A percentile compares a stretch with the other conserved stretches of the same genome.
Conservation (phyloP, 1,140 invertebrate genomes). For the Trichonephila clavata region DNA sequence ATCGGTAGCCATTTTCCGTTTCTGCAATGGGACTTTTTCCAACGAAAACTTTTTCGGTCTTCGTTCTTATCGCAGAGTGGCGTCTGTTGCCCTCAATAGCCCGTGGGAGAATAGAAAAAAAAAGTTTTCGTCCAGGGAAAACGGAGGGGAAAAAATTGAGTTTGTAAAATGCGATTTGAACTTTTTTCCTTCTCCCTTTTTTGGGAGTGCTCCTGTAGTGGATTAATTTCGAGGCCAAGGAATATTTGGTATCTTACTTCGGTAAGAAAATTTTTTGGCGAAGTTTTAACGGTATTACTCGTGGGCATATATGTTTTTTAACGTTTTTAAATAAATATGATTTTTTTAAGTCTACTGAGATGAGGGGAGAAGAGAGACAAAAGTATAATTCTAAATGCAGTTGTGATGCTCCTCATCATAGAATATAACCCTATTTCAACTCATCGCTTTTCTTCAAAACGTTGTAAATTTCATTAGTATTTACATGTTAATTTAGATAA, state of each 20-base stretch:
- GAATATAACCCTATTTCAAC: too few relatives aligned
- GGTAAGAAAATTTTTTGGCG: constrained; percentile 6
- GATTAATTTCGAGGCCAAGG: constrained; percentile 33
- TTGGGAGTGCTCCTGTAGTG: not conserved
- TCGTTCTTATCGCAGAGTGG: constrained; percentile 38
- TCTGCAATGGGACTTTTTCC: constrained; percentile 32
- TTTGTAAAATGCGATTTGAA: constrained; percentile 63
- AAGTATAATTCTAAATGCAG: too few relatives aligned
- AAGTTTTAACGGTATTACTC: constrained; percentile 38
- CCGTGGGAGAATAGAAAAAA: constrained; percentile 20
- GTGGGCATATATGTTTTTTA: not conserved
- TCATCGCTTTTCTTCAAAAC: too few relatives aligned
- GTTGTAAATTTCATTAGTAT: too few relatives aligned
- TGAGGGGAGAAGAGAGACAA: too few relatives aligned
- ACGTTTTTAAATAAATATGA: not conserved
- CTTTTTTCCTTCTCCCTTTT: constrained; percentile 9
- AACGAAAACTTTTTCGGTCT: constrained; percentile 17
- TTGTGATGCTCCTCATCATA: too few relatives aligned
- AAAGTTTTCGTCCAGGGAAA: constrained; percentile 19
- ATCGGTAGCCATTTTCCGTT: constrained; percentile 36
- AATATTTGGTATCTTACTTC: constrained; percentile 36
- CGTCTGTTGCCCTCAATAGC: constrained; percentile 58
- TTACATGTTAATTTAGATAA: too few relatives aligned
- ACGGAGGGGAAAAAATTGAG: constrained; percentile 46
- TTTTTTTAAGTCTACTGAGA: not conserved